Base-by-base conservation (phyloP, 2,888 invertebrate species). In the Parthenolecanium corni region DNA sequence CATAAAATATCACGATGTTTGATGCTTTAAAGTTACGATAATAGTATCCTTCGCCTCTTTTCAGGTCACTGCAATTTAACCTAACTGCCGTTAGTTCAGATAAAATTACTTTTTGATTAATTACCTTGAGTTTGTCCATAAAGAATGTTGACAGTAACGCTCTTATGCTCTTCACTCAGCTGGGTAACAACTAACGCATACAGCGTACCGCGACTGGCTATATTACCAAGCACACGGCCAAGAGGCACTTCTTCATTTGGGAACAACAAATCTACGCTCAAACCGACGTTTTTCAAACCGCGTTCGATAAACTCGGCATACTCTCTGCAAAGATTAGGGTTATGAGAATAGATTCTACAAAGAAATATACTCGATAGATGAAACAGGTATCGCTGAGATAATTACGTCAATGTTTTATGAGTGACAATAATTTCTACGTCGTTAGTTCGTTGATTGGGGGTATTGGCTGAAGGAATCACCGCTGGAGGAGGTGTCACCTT, bases 391-490 rank as follows among this genome's bases (percentile, higher is more conserved):
- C n/a, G n/a, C 6, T 31, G 25, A 24, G 46, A 54, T 65, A 77
- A 83, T 82, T 78, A 91, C 91, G 89, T 88, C 58, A 90, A 79
- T 6, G 79, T 74, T 73, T 87, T 86, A 52, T 86, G 85, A 3
- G 89, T 84, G 2, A 91, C 89, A 70, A 93, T 89, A 62, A 93
- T 90, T 76, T 92, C 91, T 73, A 91, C 90, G 72, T 93, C 92
- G 72, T 91, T 89, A 68, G 74, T 52, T 24, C 62, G 52, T 5
- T 23, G 38, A 4, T 31, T 25, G 21, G 49, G 49, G 5, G 52
- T 6, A 24, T 18, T 21, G 2, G 24, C n/a, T 44, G 38, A 24
- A 24, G 52, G 1, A 4, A 52, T 42, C 38, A 24, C n/a, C 9
- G 46, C 49, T 21, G 52, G 52, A 18, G 57, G 18, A 11, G 46